Conservation (phyloP, 2,888 invertebrate genomes). For the Acleris sparsana region DNA sequence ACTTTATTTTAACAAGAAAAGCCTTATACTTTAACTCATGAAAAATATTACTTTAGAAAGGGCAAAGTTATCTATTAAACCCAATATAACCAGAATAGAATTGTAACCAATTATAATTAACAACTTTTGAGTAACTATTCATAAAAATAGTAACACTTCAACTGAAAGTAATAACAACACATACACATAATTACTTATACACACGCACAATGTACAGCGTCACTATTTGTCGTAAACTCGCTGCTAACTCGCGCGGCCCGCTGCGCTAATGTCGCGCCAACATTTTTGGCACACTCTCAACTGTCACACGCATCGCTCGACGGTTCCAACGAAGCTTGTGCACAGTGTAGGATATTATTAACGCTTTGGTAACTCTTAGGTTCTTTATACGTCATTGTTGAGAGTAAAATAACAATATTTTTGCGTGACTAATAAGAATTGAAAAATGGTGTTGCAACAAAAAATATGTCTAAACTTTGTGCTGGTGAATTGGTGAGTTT, state of each 20-base stretch:
- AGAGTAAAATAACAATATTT: neutral
- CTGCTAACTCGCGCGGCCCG: slow-evolving; percentile 44
- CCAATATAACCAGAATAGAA: no score
- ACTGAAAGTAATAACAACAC: neutral
- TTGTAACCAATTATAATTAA: neutral
- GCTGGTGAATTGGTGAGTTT: no score
- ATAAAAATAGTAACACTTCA: slow-evolving; percentile 1
- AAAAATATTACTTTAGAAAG: no score
- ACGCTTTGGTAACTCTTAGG: neutral
- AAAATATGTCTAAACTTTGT: no score
- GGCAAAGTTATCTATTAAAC: no score
- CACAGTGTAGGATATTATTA: slow-evolving; percentile 5
- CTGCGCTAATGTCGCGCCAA: slow-evolving; percentile 64
- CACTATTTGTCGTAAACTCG: slow-evolving; percentile 15
- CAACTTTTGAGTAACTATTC: neutral
- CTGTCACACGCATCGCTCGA: slow-evolving; percentile 74
- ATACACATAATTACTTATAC: slow-evolving; percentile 3
- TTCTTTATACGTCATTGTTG: neutral
- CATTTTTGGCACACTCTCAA: slow-evolving; percentile 78
- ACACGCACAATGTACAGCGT: neutral
- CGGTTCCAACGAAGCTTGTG: slow-evolving; percentile 22
- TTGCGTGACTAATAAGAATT: neutral
- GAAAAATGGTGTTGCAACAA: no score
- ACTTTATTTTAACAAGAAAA: no score
- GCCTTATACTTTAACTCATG: no score